Evolutionary conservation across 2,113 vertebrate genomes (phyloP).

Genomic region (Eptesicus fuscus): DNA sequence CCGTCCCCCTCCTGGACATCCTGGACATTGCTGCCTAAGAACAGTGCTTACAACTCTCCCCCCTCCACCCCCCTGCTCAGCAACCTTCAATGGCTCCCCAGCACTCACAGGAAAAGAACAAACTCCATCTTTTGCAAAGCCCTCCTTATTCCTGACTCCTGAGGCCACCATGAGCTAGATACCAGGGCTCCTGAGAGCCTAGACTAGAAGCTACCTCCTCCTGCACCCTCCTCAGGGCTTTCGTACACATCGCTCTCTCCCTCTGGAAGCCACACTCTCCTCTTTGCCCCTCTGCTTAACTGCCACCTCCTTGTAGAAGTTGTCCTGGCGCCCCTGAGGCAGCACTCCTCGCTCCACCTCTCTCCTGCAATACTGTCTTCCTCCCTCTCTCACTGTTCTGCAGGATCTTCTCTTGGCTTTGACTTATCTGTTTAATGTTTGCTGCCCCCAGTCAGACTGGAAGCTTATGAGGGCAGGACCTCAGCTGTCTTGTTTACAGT

Average conservation of each 20-base stretch:
- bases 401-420: not conserved
- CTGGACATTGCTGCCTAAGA: not conserved
- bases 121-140: not conserved
- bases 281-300: rapidly evolving
- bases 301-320: not conserved
- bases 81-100: not conserved
- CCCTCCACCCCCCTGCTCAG: no score
- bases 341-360: rapidly evolving
- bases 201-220: not conserved
- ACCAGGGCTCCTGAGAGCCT: not conserved
- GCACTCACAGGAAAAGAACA: not conserved
- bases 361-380: no score
- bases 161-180: not conserved
- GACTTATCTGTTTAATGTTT: no score
- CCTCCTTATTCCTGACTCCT: not conserved
- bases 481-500: not conserved
- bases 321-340: not conserved
- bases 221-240: not conserved
- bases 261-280: not conserved
- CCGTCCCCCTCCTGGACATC: not conserved
- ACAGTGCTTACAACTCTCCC: not conserved
- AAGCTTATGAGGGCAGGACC: not conserved
- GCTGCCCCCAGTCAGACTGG: not conserved
- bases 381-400: not conserved
- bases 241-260: rapidly evolving